Conservation (phyloP, 2,113 vertebrate genomes). For the Prunella himalayana region DNA sequence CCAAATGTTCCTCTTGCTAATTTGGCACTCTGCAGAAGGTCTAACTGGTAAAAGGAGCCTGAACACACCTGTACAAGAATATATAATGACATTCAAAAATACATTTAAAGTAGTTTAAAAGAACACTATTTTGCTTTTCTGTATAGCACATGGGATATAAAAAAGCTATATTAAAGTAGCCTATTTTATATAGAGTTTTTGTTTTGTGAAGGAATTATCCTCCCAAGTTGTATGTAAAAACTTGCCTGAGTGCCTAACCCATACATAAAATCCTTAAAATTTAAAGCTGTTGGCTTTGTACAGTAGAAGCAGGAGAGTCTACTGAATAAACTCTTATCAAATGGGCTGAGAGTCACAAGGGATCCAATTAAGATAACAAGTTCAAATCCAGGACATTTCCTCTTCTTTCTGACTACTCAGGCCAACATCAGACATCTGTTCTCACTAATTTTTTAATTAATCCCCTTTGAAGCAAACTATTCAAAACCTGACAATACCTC, state of each 20-base stretch:
- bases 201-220: neutral
- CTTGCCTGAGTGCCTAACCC: neutral
- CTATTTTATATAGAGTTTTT: neutral
- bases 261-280: neutral
- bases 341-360: neutral
- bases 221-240: neutral
- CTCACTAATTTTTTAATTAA: neutral
- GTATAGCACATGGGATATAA: neutral
- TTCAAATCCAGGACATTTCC: conserved; percentile 8
- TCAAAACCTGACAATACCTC: neutral
- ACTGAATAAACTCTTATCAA: neutral
- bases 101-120: neutral
- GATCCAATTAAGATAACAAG: conserved; percentile 24
- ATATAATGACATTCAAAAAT: neutral
- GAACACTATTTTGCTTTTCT: neutral
- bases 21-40: neutral
- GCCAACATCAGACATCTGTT: neutral
- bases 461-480: neutral
- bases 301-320: neutral
- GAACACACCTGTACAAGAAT: neutral
- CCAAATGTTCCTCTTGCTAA: neutral
- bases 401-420: neutral
- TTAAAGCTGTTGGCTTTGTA: neutral
- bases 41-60: neutral
- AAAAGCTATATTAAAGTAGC: neutral